A percentile compares a stretch with the other conserved stretches of the same genome.
These are phyloP conservation scores for Holacanthus passer DNA, from an alignment of 2,113 vertebrate genomes.

Conservation along the genomic window DNA sequence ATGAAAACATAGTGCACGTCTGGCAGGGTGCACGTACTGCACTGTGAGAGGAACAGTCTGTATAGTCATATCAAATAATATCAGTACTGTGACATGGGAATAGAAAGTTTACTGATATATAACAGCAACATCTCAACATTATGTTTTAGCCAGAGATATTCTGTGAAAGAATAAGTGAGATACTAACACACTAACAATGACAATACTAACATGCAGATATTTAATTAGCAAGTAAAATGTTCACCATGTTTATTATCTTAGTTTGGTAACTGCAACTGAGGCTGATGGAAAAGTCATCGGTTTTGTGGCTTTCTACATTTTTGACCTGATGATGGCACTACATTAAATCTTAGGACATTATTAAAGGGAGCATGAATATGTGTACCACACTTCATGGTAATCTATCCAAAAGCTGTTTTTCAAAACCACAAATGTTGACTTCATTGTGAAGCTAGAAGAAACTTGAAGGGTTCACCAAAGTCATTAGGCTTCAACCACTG, in stretches of 20 bases:
- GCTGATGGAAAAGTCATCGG: neutral
- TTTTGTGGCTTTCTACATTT: neutral
- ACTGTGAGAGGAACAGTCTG: neutral
- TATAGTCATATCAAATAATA: neutral
- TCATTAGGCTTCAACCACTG: neutral
- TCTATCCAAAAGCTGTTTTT: neutral
- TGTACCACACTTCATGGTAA: neutral
- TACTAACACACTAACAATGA: too few species aligned
- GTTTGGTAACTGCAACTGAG: neutral
- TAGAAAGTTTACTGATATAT: neutral
- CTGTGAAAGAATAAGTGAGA: neutral
- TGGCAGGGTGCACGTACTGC: neutral
- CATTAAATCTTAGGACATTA: neutral
- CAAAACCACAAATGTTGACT: neutral
- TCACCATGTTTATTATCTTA: neutral
- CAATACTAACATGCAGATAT: too few species aligned
- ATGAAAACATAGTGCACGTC: neutral
- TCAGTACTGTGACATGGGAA: neutral
- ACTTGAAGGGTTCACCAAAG: neutral
- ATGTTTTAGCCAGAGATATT: neutral
- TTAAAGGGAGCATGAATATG: neutral
- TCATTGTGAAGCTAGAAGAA: neutral
- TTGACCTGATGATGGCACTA: neutral
- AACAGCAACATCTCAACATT: neutral
- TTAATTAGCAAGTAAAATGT: neutral